phyloP scores from a whole-genome alignment of 2,888 invertebrate genomes.

The Deilephila elpenor region DNA sequence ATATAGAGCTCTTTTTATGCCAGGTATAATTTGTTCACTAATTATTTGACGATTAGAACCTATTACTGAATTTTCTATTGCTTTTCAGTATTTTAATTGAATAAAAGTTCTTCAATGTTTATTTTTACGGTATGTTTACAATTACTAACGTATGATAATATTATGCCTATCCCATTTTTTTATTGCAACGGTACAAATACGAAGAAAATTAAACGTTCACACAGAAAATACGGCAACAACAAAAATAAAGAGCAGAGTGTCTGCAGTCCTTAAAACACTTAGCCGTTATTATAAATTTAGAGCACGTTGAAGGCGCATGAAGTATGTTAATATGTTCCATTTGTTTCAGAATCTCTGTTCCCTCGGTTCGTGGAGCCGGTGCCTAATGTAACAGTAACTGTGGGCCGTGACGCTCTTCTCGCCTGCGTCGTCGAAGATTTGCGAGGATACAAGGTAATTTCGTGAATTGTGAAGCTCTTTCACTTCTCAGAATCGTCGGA shows the following conservation, averaged over 20 bases:
- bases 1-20: too few species aligned
- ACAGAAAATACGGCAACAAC: not conserved
- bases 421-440: slow-evolving; percentile 96
- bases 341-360: slow-evolving; percentile 81
- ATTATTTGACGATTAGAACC: too few species aligned
- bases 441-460: slow-evolving; percentile 90
- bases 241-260: not conserved
- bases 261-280: slow-evolving; percentile 24
- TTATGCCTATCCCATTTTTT: too few species aligned
- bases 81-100: too few species aligned
- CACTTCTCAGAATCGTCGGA: slow-evolving; percentile 19
- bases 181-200: not conserved
- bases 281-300: slow-evolving; percentile 27
- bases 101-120: too few species aligned
- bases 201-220: not conserved
- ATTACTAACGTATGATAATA: too few species aligned
- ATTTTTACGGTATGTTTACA: too few species aligned
- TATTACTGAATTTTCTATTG: too few species aligned
- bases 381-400: slow-evolving; percentile 95
- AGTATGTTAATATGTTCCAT: slow-evolving; percentile 31
- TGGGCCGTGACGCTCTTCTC: slow-evolving; percentile 93
- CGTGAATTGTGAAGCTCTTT: slow-evolving; percentile 28
- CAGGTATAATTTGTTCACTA: too few species aligned
- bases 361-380: slow-evolving; percentile 95
- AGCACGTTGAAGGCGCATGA: slow-evolving; percentile 28